Base-by-base conservation (phyloP, 53 echinoderm and acorn worm species). In the Apostichopus leukothele region DNA sequence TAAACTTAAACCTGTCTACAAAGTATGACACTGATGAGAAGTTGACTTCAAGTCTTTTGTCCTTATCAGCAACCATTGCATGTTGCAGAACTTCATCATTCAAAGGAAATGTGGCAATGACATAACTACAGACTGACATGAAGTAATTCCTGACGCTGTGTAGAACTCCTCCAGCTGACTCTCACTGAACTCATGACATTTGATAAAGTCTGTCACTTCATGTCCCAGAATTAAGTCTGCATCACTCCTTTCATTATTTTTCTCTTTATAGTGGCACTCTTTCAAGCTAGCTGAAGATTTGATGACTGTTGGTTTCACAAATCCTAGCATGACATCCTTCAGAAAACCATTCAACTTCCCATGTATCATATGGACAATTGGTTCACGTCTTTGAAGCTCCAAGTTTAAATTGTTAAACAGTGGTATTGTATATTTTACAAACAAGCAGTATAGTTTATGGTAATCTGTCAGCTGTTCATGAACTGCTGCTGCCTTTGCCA, bases 371-470 rank as follows among this genome's bases (percentile, higher is more conserved):
- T 91, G 91, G 12, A 91, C 76, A 91, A 74, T 89, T 66, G 86
- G 89, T 5, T 60, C 76, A 50, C 84, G 77, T 67, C 86, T 66
- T 86, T 91, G 86, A n/a, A 91, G 67, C 76, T 91, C 86, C 39
- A 89, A 75, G 71, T 89, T 89, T 4, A 89, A 67, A 27, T 55
- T 91, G 81, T 89, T 91, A n/a, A 91, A 91, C 77, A 91, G 67
- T 85, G 91, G 89, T 84, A 89, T 91, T 60, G 89, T 89, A 73
- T 91, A 79, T 66, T 91, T 83, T 50, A 92, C 50, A 78, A 91
- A 92, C 51, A 92, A 67, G 86, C 86, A 91, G 67, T 86, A 89
- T 53, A 91, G 76, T 76, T 89, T 91, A 73, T 92, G 79, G 63
- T 84, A 55, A 78, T 75, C 53, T 75, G 84, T 84, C 52, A 92